Percentiles rank a stretch among this genome's conserved stretches.
These are phyloP conservation scores for Aphis gossypii DNA, from an alignment of 1,140 invertebrate species.

Conservation along the genomic window DNA sequence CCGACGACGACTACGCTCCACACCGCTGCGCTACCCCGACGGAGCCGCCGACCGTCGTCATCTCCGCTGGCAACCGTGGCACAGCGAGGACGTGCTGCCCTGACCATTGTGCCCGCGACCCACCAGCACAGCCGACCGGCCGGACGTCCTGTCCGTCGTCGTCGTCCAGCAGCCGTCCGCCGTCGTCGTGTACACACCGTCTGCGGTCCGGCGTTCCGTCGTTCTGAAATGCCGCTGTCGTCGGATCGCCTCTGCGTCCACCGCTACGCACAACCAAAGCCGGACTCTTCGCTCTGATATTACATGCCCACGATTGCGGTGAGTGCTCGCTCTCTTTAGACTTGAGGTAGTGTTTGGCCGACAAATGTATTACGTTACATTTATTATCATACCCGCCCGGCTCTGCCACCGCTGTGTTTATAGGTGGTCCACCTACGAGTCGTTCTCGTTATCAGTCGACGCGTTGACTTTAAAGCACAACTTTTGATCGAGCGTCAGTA, in stretches of 20 bases:
- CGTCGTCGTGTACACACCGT: neutral
- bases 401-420: neutral
- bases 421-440: neutral
- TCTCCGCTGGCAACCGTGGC: neutral
- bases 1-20: neutral
- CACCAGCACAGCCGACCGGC: too few relatives aligned
- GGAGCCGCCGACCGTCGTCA: neutral
- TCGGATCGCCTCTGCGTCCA: neutral
- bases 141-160: neutral
- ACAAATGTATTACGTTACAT: neutral
- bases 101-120: neutral
- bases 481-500: neutral
- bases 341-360: neutral
- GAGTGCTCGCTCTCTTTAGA: neutral
- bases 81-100: neutral
- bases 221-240: neutral
- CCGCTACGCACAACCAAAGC: neutral
- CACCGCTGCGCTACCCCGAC: neutral
- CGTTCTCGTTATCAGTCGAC: neutral
- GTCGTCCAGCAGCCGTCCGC: too few relatives aligned
- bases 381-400: too few relatives aligned
- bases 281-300: neutral
- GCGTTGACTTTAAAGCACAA: neutral
- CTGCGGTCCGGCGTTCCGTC: too few relatives aligned
- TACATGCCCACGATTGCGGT: neutral